Conservation (phyloP, 1,140 invertebrate genomes). For the Trachymyrmex cornetzi region DNA sequence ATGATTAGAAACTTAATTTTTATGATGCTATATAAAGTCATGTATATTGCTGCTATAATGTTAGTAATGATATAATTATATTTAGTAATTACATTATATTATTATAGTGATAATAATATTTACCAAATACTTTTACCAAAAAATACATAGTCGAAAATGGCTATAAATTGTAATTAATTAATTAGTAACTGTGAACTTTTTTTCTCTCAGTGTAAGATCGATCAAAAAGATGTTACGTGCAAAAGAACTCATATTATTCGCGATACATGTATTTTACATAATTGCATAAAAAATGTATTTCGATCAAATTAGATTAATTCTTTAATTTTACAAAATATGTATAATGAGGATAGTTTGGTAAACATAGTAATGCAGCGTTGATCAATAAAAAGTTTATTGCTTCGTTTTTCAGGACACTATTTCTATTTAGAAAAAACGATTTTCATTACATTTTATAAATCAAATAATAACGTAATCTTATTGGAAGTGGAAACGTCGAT, state of each 20-base stretch:
- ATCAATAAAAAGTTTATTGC: background rate
- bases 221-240: background rate
- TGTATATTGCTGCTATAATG: no score
- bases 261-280: background rate
- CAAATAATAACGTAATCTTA: constrained; percentile 15
- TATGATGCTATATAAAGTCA: no score
- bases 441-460: constrained; percentile 27
- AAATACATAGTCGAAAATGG: no score
- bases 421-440: background rate
- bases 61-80: no score
- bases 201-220: background rate
- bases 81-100: no score
- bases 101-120: no score
- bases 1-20: no score
- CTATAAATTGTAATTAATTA: no score
- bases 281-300: background rate
- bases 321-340: background rate
- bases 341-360: background rate
- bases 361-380: background rate
- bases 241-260: background rate
- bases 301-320: constrained; percentile 5
- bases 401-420: background rate
- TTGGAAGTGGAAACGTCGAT: background rate
- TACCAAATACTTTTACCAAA: no score
- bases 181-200: no score